Evolutionary conservation across 1,140 invertebrate species (phyloP).

Genomic region (Trachymyrmex cornetzi): DNA sequence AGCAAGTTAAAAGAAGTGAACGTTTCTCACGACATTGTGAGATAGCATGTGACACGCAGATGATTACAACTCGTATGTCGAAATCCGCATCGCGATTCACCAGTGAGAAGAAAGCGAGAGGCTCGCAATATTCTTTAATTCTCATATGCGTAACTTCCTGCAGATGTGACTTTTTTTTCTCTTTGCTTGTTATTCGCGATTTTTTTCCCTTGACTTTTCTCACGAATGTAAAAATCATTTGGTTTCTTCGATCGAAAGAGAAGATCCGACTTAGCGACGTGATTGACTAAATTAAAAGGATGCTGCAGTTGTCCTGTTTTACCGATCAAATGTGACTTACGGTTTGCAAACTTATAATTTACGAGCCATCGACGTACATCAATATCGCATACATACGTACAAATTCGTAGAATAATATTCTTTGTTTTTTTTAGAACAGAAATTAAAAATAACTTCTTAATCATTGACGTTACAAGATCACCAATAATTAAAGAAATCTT

Average conservation of each 20-base stretch:
- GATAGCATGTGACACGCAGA: conserved; percentile 61
- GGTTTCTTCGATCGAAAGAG: neutral
- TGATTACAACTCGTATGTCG: conserved; percentile 48
- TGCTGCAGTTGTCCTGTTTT: no score
- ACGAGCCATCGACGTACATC: no score
- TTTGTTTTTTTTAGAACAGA: neutral
- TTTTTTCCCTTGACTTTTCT: neutral
- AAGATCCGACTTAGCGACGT: neutral
- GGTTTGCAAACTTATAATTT: no score
- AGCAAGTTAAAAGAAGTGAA: conserved; percentile 29
- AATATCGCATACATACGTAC: no score
- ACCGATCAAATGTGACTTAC: no score
- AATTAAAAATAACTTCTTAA: neutral
- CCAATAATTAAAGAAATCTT: no score
- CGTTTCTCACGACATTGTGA: conserved; percentile 56
- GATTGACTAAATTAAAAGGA: neutral
- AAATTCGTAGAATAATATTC: no score
- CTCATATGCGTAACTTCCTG: conserved; percentile 53
- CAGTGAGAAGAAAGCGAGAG: conserved; percentile 22
- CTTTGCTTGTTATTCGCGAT: neutral
- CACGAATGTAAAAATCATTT: conserved; percentile 31
- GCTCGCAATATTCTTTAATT: conserved; percentile 6
- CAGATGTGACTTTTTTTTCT: neutral
- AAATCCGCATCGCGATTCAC: conserved; percentile 58
- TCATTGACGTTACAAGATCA: no score